Evolutionary conservation across 2,888 invertebrate genomes (phyloP).

Genomic region (Drosophila cognata): DNA sequence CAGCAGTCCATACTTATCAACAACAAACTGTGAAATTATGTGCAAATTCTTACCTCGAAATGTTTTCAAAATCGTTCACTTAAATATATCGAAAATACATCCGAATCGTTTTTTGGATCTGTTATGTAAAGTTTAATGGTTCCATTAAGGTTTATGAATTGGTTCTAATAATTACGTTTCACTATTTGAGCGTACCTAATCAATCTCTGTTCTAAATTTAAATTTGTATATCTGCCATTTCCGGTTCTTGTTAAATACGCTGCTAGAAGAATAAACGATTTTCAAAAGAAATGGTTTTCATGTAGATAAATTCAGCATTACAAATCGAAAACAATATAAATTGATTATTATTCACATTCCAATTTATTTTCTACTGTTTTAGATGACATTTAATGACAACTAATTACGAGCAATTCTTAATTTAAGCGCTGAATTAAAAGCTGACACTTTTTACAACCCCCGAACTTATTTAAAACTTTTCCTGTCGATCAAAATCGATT

Average conservation of each 20-base stretch:
- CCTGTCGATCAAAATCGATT: too few species aligned
- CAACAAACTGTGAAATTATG: fast-evolving
- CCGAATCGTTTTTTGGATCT: background rate
- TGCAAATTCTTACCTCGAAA: background rate
- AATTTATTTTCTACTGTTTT: background rate
- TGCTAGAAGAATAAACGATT: background rate
- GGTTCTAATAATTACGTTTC: too few species aligned
- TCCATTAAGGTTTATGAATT: too few species aligned
- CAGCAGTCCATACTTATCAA: background rate
- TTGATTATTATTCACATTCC: background rate
- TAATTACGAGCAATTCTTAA: background rate
- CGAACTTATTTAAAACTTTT: background rate
- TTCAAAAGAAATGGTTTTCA: background rate
- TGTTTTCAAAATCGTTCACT: background rate
- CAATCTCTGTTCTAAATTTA: background rate
- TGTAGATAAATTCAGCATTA: background rate
- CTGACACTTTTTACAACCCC: background rate
- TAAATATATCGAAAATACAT: background rate
- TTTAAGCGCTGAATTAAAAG: background rate
- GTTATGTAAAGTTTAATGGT: background rate
- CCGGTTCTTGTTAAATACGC: background rate
- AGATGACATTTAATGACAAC: background rate
- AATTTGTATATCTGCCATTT: background rate
- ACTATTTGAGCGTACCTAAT: too few species aligned
- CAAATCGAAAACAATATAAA: background rate